Conservation (phyloP, 2,888 invertebrate species). For the Dusona sp. region DNA sequence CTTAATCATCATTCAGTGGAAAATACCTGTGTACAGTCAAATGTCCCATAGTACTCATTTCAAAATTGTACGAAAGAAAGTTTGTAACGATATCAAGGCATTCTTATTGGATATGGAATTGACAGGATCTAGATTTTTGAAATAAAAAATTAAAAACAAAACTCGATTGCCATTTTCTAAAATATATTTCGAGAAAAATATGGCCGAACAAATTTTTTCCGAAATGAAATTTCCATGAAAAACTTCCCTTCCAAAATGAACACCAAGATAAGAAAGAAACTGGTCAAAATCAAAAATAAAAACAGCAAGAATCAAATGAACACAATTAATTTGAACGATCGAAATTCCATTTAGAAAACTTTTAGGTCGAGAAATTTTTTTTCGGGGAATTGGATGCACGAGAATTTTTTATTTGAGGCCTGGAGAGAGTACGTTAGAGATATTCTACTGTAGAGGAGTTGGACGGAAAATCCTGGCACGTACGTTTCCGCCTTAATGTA, state of each 20-base stretch:
- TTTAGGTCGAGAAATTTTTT: neutral
- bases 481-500: constrained; percentile 10
- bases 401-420: neutral
- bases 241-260: neutral
- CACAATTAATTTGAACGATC: neutral
- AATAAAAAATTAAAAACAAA: too few species aligned
- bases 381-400: neutral
- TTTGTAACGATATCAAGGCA: neutral
- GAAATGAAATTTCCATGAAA: neutral
- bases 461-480: constrained; percentile 9
- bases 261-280: neutral
- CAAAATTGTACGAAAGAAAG: neutral
- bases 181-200: neutral
- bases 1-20: neutral
- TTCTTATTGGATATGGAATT: too few species aligned
- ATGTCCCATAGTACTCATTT: neutral
- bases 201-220: neutral
- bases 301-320: neutral
- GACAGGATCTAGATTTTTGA: neutral
- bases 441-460: neutral
- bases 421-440: neutral
- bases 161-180: neutral
- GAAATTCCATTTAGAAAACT: neutral
- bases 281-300: neutral
- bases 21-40: neutral